Conservation (phyloP, 1,140 invertebrate genomes). For the Thaumetopoea pityocampa region DNA sequence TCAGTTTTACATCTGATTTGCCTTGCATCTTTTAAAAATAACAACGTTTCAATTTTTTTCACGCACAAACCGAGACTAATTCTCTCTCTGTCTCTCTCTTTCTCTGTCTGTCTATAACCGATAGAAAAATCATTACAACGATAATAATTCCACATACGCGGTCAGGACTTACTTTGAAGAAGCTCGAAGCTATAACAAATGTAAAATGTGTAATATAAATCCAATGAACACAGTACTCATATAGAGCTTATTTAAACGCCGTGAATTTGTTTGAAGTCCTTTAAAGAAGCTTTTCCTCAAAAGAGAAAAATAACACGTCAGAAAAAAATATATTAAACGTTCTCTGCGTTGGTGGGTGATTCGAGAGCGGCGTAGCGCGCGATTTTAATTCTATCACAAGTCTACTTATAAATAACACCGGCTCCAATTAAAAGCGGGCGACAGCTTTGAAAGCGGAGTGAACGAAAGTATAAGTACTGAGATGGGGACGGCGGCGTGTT, state of each 20-base stretch:
- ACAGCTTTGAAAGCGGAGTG: slow-evolving; percentile 65
- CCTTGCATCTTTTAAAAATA: too few species aligned
- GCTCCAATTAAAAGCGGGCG: slow-evolving; percentile 65
- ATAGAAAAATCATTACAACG: too few species aligned
- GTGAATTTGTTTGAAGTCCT: slow-evolving; percentile 55
- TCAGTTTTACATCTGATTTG: too few species aligned
- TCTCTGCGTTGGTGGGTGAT: slow-evolving; percentile 41
- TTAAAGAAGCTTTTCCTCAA: slow-evolving; percentile 50
- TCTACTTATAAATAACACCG: slow-evolving; percentile 63
- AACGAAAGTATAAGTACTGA: slow-evolving; percentile 56
- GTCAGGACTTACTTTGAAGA: too few species aligned
- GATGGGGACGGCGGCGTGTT: slow-evolving; percentile 66
- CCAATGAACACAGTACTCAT: slow-evolving; percentile 15
- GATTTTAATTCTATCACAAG: slow-evolving; percentile 71
- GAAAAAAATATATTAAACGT: slow-evolving; percentile 66
- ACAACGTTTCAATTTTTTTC: too few species aligned
- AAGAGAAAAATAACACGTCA: slow-evolving; percentile 43
- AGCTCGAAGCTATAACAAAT: slow-evolving; percentile 14
- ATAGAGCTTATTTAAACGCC: slow-evolving; percentile 23
- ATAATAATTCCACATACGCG: too few species aligned
- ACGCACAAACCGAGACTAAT: too few species aligned
- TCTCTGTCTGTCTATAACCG: too few species aligned
- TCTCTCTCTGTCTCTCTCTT: too few species aligned
- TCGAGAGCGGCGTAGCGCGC: slow-evolving; percentile 51
- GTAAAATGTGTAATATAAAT: slow-evolving; percentile 16